Percentiles rank a stretch among this genome's conserved stretches.
These are phyloP conservation scores for Drosophila diplacantha DNA, from an alignment of 2,888 invertebrate species.

Conservation along the genomic window DNA sequence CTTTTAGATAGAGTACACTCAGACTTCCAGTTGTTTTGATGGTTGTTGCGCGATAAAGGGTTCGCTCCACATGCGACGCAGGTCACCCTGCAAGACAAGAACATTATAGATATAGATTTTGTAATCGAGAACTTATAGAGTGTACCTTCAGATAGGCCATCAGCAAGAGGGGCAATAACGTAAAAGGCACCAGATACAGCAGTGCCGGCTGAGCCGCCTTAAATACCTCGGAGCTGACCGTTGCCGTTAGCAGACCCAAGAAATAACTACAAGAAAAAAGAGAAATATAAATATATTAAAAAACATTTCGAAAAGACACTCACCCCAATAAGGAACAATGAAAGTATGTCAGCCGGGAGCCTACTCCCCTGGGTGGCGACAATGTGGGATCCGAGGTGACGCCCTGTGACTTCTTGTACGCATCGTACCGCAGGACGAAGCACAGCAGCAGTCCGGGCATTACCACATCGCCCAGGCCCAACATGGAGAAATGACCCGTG, in stretches of 20 bases:
- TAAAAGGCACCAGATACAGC: conserved; percentile 97
- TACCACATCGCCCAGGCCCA: conserved; percentile 91
- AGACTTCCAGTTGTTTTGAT: conserved; percentile 90
- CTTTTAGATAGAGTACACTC: conserved; percentile 76
- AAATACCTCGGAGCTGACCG: conserved; percentile 98
- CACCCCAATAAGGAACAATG: conserved; percentile 97
- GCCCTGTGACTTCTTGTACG: conserved; percentile 90
- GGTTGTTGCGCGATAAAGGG: conserved; percentile 91
- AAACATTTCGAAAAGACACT: conserved; percentile 33
- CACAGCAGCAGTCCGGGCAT: conserved; percentile 97
- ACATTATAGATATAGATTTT: not conserved
- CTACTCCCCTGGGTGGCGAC: conserved; percentile 80
- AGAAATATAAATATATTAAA: not conserved
- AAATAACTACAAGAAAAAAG: conserved; percentile 82
- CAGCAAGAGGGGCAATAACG: conserved; percentile 94
- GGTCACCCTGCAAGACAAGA: conserved; percentile 86
- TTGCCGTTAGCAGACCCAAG: conserved; percentile 96
- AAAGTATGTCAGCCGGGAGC: conserved; percentile 92
- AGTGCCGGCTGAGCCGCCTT: conserved; percentile 98
- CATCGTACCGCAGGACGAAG: conserved; percentile 97
- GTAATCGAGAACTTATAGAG: not conserved
- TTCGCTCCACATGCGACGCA: conserved; percentile 98
- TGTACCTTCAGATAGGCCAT: conserved; percentile 98
- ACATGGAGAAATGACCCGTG: conserved; percentile 97
- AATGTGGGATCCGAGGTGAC: conserved; percentile 80